Percentiles rank a stretch among this genome's conserved stretches.
Conservation (phyloP, 1,140 invertebrate genomes). For the Achroia grisella region DNA sequence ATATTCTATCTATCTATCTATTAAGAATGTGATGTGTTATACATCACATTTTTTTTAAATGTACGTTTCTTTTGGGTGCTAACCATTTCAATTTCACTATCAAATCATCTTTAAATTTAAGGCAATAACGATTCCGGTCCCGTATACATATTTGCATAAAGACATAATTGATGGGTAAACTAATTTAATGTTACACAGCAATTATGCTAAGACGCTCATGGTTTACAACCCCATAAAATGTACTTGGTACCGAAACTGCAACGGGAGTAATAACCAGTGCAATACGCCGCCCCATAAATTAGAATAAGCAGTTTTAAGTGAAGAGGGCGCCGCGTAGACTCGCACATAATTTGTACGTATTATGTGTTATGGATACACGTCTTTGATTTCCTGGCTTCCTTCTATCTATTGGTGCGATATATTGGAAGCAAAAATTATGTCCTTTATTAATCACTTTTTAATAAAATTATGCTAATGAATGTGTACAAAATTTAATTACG, state of each 20-base stretch:
- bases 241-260: constrained; percentile 60
- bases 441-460: too few relatives aligned
- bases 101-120: constrained; percentile 3
- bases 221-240: constrained; percentile 64
- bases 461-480: too few relatives aligned
- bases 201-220: constrained; percentile 63
- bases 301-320: constrained; percentile 64
- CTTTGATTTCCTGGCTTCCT: too few relatives aligned
- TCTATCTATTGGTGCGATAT: too few relatives aligned
- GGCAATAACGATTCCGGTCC: constrained; percentile 9
- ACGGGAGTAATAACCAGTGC: constrained; percentile 63
- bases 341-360: constrained; percentile 3
- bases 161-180: constrained; percentile 54
- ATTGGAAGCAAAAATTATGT: too few relatives aligned
- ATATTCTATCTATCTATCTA: too few relatives aligned
- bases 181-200: constrained; percentile 61
- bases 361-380: too few relatives aligned
- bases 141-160: constrained; percentile 33
- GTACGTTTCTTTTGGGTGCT: too few relatives aligned
- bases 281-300: constrained; percentile 60
- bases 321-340: constrained; percentile 22
- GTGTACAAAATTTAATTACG: too few relatives aligned
- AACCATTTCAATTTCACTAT: too few relatives aligned
- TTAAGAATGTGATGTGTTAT: too few relatives aligned
- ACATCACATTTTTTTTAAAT: too few relatives aligned